A percentile compares a stretch with the other conserved stretches of the same genome.
Conservation (phyloP, 1,140 invertebrate genomes). For the Pristionchus pacificus region DNA sequence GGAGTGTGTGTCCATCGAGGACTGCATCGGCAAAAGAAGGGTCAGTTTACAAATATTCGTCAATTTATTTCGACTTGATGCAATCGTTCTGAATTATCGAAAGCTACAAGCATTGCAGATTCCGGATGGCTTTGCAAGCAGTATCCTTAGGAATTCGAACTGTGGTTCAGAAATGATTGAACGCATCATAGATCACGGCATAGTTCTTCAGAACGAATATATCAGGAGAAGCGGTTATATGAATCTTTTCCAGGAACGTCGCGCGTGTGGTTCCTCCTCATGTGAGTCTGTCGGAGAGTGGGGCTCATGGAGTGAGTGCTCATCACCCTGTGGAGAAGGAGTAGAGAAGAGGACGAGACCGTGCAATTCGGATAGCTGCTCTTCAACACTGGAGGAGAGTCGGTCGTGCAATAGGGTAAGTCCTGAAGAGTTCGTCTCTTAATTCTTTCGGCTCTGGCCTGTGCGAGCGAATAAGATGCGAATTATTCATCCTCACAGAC, state of each 20-base stretch:
- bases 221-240: no score
- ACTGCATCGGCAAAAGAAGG: conserved; percentile 27
- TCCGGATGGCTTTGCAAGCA: no score
- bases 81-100: no score
- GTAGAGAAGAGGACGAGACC: conserved; percentile 12
- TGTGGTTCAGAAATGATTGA: conserved; percentile 18
- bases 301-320: conserved; percentile 8
- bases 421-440: conserved; percentile 6
- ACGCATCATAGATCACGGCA: conserved; percentile 13
- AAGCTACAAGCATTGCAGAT: no score
- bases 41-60: background rate
- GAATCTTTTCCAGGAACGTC: conserved; percentile 11
- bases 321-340: conserved; percentile 19
- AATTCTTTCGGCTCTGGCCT: no score
- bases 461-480: no score
- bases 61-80: no score
- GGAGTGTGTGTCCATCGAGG: conserved; percentile 58
- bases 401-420: background rate
- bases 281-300: conserved; percentile 20
- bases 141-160: no score
- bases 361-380: conserved; percentile 17
- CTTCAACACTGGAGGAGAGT: conserved; percentile 16
- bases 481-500: no score
- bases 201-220: conserved; percentile 23
- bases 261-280: conserved; percentile 1